Evolutionary conservation across 2,888 invertebrate genomes (phyloP), one percentile per base, ranked within the genome.

Genomic region (Mechanitis messenoides): DNA sequence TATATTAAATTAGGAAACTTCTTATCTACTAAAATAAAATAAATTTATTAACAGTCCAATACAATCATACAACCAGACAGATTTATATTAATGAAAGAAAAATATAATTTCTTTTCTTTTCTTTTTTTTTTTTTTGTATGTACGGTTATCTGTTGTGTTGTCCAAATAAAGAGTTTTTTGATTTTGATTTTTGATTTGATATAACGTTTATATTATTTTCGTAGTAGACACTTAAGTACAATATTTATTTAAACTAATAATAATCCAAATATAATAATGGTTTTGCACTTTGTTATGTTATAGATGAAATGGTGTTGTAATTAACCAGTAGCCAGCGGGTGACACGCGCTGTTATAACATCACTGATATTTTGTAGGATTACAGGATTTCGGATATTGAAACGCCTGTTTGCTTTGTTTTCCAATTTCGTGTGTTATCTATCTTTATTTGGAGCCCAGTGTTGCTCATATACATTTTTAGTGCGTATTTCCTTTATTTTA

Each of bases 371-470:
- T 67, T 71, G 71, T 58, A 61, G 82, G 80, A 79, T 84, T 83
- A 84, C 33, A 50, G 81, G 83, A 76, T 83, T 80, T 79, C 64
- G 67, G 69, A 77, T 79, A 80, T 80, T 74, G 74, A 66, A 66
- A 64, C 60, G 71, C 66, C 61, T 85, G 81, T 85, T 84, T 83
- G 72, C 72, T 64, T 69, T 74, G 75, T 77, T 74, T 75, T 83
- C 73, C 79, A 84, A 80, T 83, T 80, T 83, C 64, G 77, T 76
- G 72, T 71, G 66, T 54, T 54, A 54, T 63, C 55, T 54, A 12
- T 9, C 6, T n/a, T 31, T 54, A 35, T 12, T 33, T 3, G n/a
- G 38, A 35, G n/a, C 6, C 20, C 3, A 28, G 3, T 35, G 50
- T 50, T 50, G 31, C 50, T 7, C 6, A 3, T 9, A 11, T 31